Conservation (phyloP, 2,113 vertebrate species). For the Spermophilus dauricus region DNA sequence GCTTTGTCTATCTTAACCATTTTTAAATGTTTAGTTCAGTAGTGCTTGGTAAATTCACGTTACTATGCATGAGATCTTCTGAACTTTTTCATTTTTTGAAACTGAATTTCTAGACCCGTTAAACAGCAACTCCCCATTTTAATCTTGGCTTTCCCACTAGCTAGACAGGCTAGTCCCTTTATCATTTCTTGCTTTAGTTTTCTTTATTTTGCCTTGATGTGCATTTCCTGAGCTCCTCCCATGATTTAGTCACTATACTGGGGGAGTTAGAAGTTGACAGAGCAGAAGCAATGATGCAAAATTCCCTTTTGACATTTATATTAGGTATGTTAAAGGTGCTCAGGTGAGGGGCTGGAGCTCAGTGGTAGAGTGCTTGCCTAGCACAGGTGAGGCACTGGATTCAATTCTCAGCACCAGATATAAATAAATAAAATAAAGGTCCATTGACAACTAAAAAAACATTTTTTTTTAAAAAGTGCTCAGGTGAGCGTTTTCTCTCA, state of each 20-base stretch:
- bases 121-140: background rate
- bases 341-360: no score
- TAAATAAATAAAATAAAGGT: no score
- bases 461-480: no score
- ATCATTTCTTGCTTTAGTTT: background rate
- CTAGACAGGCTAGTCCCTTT: background rate
- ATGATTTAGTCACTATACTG: background rate
- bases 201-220: conserved; percentile 1
- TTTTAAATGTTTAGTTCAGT: background rate
- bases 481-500: no score
- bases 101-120: background rate
- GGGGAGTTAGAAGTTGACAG: background rate
- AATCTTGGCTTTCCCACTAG: background rate
- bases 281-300: background rate
- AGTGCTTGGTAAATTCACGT: background rate
- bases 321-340: background rate
- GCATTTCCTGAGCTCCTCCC: background rate
- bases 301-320: background rate
- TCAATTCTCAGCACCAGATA: no score
- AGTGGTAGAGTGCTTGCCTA: no score
- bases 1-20: background rate
- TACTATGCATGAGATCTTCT: background rate
- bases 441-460: no score
- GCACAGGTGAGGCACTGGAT: no score
- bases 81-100: background rate